These are phyloP conservation scores for Sciurus vulgaris DNA, from an alignment of 2,797 vertebrate species.

Conservation along the genomic window DNA sequence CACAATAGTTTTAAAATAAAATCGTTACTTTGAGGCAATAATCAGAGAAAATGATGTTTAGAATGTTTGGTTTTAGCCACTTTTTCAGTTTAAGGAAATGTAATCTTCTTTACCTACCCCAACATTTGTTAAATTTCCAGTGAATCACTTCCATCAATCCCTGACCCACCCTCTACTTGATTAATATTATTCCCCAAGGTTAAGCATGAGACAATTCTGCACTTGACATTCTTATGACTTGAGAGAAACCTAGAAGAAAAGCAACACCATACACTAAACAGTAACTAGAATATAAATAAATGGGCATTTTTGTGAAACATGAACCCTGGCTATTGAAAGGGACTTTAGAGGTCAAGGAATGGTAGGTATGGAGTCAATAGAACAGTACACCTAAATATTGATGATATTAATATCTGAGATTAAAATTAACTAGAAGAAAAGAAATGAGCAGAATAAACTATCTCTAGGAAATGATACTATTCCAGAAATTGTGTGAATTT, in stretches of 20 bases:
- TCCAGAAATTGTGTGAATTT: slow-evolving; percentile 64
- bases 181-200: slow-evolving; percentile 18
- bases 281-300: slow-evolving; percentile 61
- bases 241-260: slow-evolving; percentile 65
- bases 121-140: slow-evolving; percentile 51
- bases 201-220: slow-evolving; percentile 37
- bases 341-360: neutral
- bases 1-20: slow-evolving; percentile 57
- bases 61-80: slow-evolving; percentile 10
- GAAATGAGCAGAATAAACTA: neutral
- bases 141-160: neutral
- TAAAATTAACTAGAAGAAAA: slow-evolving; percentile 57
- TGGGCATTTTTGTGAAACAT: slow-evolving; percentile 25
- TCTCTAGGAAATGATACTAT: slow-evolving; percentile 44
- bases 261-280: slow-evolving; percentile 44
- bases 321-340: slow-evolving; percentile 31
- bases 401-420: slow-evolving; percentile 49
- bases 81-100: slow-evolving; percentile 51
- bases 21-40: slow-evolving; percentile 41
- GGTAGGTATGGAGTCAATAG: neutral
- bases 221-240: slow-evolving; percentile 6
- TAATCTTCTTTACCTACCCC: slow-evolving; percentile 36
- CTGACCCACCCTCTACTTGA: slow-evolving; percentile 33
- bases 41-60: slow-evolving; percentile 57
- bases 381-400: neutral